Base-by-base conservation (phyloP, 2,113 vertebrate genomes). In the Ageneiosus marmoratus region DNA sequence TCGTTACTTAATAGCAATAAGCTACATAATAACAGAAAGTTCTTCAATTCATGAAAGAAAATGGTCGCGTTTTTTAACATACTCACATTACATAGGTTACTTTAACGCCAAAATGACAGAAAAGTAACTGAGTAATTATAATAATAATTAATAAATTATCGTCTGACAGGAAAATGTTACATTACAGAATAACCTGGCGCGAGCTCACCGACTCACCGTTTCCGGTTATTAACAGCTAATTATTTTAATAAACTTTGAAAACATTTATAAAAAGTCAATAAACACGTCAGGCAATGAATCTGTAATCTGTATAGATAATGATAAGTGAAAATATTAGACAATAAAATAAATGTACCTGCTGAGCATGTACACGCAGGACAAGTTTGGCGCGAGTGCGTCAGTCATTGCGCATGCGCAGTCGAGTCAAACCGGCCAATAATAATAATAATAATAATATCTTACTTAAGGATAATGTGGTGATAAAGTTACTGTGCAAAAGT, bases 341-440 rank as follows among this genome's bases (percentile, higher is more conserved):
- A 53, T 0, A 74, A 2, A 13, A n/a, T 8, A 53, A 18, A 50
- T 9, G 18, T 22, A 75, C 48, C 73, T 53, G 73, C 3, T 2
- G 48, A 20, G 1, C 27, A 29, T 15, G 24, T 13, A n/a, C 12
- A 72, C 41, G 0, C 11, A 0, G 22, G 5, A 0, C 44, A 27
- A 29, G 13, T 1, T 16, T 50, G 70, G 16, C 48, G 16, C 18
- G 48, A 46, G n/a, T 2, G n/a, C 1, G n/a, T 20, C 29, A 12
- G 27, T 34, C 48, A 53, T 75, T 76, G 73, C 73, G 73, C 73
- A 76, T 76, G 73, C 73, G 29, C 50, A 7, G 29, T 76, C 50
- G 50, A 55, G 50, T 55, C 50, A 13, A 15, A 44, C 44, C 18
- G 46, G 5, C 7, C 5, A 27, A 5, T 60, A n/a, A n/a, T n/a